Conservation (phyloP, 2,797 vertebrate species). For the Pantherophis vulpinus region DNA sequence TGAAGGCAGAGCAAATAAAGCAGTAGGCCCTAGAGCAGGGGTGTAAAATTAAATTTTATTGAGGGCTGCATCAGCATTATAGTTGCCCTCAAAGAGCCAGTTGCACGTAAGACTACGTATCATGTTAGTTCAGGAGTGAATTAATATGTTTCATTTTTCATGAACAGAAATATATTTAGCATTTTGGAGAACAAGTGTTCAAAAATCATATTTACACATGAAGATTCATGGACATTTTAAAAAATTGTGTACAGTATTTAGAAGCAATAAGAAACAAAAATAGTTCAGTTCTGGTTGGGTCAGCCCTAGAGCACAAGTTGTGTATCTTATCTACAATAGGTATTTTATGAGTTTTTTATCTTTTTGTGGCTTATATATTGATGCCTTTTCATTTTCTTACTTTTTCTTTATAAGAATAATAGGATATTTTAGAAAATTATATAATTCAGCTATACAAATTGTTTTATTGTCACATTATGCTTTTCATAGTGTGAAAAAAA, state of each 20-base stretch:
- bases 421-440: conserved; percentile 6
- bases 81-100: too few species aligned
- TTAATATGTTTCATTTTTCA: too few species aligned
- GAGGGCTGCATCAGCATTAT: too few species aligned
- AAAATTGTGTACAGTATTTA: not conserved
- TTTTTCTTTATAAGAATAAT: not conserved
- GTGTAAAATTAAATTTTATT: too few species aligned
- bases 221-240: not conserved
- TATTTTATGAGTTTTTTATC: not conserved
- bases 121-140: too few species aligned
- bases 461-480: not conserved
- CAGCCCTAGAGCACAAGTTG: not conserved
- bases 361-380: not conserved
- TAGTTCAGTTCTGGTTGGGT: not conserved
- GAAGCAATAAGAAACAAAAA: not conserved
- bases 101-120: too few species aligned
- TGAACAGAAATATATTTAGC: not conserved
- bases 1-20: not conserved
- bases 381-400: not conserved
- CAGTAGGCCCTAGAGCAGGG: not conserved
- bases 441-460: conserved; percentile 18
- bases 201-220: not conserved
- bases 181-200: not conserved
- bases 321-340: not conserved
- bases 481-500: not conserved